Conservation (phyloP, 1,140 invertebrate species). For the Ruditapes philippinarum region DNA sequence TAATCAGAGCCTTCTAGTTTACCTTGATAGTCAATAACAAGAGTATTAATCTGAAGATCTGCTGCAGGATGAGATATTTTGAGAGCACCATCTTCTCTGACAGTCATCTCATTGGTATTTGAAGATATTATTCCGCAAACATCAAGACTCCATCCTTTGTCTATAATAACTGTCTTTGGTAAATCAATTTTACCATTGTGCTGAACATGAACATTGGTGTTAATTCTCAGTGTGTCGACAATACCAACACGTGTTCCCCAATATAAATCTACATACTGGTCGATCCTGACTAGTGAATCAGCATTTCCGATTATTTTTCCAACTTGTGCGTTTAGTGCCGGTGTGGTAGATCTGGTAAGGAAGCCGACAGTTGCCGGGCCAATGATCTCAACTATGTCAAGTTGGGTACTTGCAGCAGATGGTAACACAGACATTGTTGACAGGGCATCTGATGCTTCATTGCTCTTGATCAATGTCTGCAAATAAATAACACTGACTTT, state of each 20-base stretch:
- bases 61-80: conserved; percentile 70
- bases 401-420: conserved; percentile 43
- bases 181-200: conserved; percentile 74
- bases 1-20: conserved; percentile 64
- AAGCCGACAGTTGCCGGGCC: conserved; percentile 64
- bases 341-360: conserved; percentile 25
- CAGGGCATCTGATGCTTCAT: conserved; percentile 55
- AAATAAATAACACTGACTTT: no score
- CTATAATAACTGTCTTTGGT: conserved; percentile 72
- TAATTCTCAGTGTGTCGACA: conserved; percentile 47
- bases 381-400: conserved; percentile 63
- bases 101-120: conserved; percentile 65
- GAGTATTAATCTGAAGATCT: conserved; percentile 61
- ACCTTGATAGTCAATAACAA: conserved; percentile 72
- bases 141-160: conserved; percentile 69
- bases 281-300: conserved; percentile 63
- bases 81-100: conserved; percentile 68
- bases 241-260: conserved; percentile 60
- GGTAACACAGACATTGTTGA: conserved; percentile 65
- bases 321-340: conserved; percentile 64
- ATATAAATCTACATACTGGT: conserved; percentile 67
- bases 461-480: conserved; percentile 60
- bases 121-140: conserved; percentile 74
- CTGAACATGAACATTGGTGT: conserved; percentile 69
- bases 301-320: conserved; percentile 59